These are phyloP conservation scores for Andinoacara biseriatus DNA, from an alignment of 2,113 vertebrate species.

Conservation along the genomic window DNA sequence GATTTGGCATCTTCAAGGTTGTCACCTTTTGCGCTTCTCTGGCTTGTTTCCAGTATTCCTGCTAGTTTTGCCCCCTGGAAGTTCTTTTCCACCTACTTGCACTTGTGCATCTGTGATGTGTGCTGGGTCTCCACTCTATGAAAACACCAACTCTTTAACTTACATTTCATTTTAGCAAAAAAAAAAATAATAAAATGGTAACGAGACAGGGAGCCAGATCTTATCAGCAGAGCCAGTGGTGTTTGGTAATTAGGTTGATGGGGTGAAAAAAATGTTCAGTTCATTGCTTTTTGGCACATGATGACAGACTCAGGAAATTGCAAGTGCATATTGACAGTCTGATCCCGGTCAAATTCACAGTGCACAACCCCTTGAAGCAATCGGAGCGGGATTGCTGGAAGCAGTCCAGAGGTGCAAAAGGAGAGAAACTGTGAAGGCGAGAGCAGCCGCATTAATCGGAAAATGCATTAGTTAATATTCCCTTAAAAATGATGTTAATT, in stretches of 20 bases:
- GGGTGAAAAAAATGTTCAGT: background rate
- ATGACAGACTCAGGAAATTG: background rate
- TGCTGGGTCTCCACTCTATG: background rate
- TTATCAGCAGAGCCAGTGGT: background rate
- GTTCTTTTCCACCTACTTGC: background rate
- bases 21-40: background rate
- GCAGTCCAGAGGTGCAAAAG: background rate
- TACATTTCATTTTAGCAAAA: background rate
- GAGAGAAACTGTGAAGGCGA: background rate
- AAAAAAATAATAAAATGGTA: background rate
- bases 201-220: background rate
- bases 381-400: background rate
- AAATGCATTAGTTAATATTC: background rate
- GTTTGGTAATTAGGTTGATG: background rate
- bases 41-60: background rate
- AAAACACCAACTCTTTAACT: background rate
- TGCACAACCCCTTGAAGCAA: background rate
- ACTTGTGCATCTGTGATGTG: background rate
- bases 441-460: background rate
- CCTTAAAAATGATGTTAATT: background rate
- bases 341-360: background rate
- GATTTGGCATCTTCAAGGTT: background rate
- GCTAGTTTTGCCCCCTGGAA: background rate
- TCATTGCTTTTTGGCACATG: background rate
- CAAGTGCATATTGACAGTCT: background rate